A percentile compares a stretch with the other conserved stretches of the same genome.
Conservation (phyloP, 2,797 vertebrate genomes). For the Anabas testudineus region DNA sequence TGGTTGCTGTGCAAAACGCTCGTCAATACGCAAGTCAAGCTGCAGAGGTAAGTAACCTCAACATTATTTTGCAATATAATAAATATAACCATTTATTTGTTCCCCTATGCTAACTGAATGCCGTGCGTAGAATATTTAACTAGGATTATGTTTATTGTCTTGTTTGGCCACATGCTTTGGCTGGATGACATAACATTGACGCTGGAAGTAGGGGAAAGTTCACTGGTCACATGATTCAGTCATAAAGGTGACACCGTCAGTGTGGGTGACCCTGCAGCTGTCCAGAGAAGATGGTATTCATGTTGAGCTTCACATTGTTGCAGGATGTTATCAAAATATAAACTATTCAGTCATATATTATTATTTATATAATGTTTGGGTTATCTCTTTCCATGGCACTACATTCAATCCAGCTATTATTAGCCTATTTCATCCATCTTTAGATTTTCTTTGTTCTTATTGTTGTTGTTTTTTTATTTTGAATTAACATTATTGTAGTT, state of each 20-base stretch:
- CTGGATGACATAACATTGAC: constrained; percentile 19
- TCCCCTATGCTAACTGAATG: neutral
- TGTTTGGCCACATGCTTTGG: neutral
- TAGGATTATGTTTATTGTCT: neutral
- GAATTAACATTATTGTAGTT: too few species aligned
- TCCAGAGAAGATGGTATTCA: neutral
- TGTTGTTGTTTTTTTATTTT: too few species aligned
- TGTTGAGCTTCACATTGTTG: neutral
- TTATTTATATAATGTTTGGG: too few species aligned
- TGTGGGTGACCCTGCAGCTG: constrained; percentile 39
- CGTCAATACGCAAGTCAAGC: constrained; percentile 73
- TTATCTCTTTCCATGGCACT: too few species aligned
- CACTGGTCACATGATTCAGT: constrained; percentile 70
- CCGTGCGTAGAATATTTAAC: neutral
- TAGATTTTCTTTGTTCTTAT: too few species aligned
- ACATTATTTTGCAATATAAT: fast-evolving
- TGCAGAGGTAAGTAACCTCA: constrained; percentile 57
- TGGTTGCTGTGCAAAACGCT: constrained; percentile 31
- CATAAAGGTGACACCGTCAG: constrained; percentile 64
- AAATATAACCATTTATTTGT: fast-evolving
- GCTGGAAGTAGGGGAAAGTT: constrained; percentile 81
- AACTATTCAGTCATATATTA: too few species aligned
- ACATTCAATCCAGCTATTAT: too few species aligned
- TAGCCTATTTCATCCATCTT: too few species aligned
- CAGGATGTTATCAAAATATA: too few species aligned